Conservation (phyloP, 2,797 vertebrate species). For the Eutrigla gurnardus region DNA sequence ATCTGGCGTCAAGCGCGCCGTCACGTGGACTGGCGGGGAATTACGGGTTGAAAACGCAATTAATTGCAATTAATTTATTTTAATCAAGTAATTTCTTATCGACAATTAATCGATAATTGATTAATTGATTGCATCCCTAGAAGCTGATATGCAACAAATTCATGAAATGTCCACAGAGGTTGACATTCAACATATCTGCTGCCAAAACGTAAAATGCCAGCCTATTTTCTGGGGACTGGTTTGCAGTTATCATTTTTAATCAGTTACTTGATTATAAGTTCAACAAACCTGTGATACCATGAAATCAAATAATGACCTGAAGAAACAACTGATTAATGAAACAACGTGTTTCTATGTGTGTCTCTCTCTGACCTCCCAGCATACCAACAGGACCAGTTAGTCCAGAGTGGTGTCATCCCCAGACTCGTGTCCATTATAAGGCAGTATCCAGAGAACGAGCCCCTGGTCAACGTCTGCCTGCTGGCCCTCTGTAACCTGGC, state of each 20-base stretch:
- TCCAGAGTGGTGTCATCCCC: conserved; percentile 87
- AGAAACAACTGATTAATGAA: no score
- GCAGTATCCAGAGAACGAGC: conserved; percentile 87
- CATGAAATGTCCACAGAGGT: no score
- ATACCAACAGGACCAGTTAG: conserved; percentile 89
- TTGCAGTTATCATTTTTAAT: not conserved
- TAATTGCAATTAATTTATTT: no score
- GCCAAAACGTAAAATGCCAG: not conserved
- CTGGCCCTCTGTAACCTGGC: conserved; percentile 91
- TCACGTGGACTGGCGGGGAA: no score
- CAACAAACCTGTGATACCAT: not conserved
- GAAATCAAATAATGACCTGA: not conserved
- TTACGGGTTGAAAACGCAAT: no score
- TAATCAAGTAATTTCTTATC: no score
- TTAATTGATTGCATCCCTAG: no score
- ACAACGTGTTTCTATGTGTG: no score
- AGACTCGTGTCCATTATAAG: conserved; percentile 88
- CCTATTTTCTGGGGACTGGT: not conserved
- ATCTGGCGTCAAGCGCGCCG: no score
- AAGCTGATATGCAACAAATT: no score
- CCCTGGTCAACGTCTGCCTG: conserved; percentile 89
- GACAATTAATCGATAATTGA: no score
- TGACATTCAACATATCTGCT: no score
- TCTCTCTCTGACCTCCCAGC: conserved; percentile 55
- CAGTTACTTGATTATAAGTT: not conserved